Conservation (phyloP, 2,888 invertebrate genomes). For the Caenorhabditis wallacei region DNA sequence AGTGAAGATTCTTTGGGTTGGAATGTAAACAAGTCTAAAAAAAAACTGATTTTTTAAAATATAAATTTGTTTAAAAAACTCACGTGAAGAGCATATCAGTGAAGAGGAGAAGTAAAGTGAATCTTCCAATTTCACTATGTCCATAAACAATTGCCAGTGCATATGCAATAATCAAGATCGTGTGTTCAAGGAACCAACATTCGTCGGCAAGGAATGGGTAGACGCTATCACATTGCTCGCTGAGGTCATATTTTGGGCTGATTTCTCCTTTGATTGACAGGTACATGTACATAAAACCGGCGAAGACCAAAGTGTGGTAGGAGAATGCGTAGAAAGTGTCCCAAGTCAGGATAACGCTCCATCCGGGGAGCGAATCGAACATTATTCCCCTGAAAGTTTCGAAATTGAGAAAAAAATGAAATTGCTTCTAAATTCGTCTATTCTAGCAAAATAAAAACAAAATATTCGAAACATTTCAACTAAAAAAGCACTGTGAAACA, state of each 20-base stretch:
- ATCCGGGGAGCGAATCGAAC: neutral
- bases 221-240: neutral
- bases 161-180: neutral
- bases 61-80: neutral
- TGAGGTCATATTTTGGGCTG: neutral
- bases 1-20: neutral
- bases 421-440: too few relatives aligned
- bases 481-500: too few relatives aligned
- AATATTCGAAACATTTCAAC: too few relatives aligned
- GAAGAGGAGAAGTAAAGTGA: neutral
- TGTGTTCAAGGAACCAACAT: neutral
- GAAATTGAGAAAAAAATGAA: too few relatives aligned
- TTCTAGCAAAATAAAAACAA: too few relatives aligned
- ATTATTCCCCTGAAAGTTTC: neutral
- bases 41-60: neutral
- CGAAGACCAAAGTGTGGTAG: neutral
- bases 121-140: slow-evolving; percentile 1
- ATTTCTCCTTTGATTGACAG: neutral
- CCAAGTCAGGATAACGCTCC: neutral
- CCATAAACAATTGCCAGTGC: neutral
- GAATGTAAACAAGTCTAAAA: neutral
- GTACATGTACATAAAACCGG: neutral
- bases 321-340: neutral
- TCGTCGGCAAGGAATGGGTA: neutral
- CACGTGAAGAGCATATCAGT: neutral